Evolutionary conservation across 2,113 vertebrate genomes (phyloP), one percentile per base, ranked within the genome.

Genomic region (Caranx melampygus): DNA sequence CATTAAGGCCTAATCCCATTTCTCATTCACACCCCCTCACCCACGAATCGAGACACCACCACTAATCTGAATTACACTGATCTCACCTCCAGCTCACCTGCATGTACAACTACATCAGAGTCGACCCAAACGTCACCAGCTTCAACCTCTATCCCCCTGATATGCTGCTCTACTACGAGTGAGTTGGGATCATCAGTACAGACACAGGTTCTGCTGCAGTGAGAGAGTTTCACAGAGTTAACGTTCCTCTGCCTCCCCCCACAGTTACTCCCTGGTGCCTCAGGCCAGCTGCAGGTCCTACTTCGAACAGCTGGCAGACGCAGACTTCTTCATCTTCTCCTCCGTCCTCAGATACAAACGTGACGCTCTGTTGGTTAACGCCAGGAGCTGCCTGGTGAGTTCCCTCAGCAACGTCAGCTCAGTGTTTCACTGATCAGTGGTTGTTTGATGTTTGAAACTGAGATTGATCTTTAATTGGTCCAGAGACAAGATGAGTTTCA

Each of bases 121-220:
- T 0, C 0, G 82, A 89, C 0, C 0, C 82, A 0, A 60, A 88
- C 0, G 51, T n/a, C 65, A 62, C 55, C 21, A 52, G 1, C 67
- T 95, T 93, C 60, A 3, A 34, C 16, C 72, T 88, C 35, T 94
- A 87, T 44, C 94, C 94, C 26, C 67, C 59, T 0, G 92, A 95
- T 2, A 1, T 95, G 81, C 87, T 95, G 68, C 85, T 95, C 31
- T 95, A 95, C 76, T 95, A 95, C 33, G 62, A 94, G 95, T 95
- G 87, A 68, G 93, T 88, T 42, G 3, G 6, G 2, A 5, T 33
- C 16, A 8, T 37, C 8, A 37, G 40, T 0, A 18, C 57, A 54
- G 33, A 66, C 42, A 0, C 4, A 18, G 5, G 26, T 15, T 52
- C 18, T 12, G 12, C 12, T 21, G 1, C 4, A 20, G 20, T 12